phyloP scores from a whole-genome alignment of 2,797 vertebrate species.

The Rhinichthys osculus region DNA sequence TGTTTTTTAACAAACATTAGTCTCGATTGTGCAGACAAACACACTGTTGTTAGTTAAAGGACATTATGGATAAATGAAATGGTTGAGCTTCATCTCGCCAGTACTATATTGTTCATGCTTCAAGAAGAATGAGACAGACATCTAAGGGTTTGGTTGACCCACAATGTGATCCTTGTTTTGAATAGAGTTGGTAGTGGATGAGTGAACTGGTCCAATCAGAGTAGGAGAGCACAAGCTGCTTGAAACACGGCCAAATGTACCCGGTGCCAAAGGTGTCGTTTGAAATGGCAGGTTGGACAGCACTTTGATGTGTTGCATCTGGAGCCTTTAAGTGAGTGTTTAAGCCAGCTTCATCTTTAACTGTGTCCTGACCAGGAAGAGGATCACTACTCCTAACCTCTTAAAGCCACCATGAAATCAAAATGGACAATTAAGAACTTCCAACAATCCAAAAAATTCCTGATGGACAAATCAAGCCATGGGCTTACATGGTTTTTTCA shows the following conservation, averaged over 20 bases:
- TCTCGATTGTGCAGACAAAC: neutral
- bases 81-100: neutral
- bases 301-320: slow-evolving; percentile 46
- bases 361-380: neutral
- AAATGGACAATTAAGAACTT: neutral
- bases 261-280: slow-evolving; percentile 53
- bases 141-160: slow-evolving; percentile 44
- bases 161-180: slow-evolving; percentile 31
- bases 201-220: slow-evolving; percentile 36
- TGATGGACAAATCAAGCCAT: neutral
- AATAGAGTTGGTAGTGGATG: slow-evolving; percentile 23
- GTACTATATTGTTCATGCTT: slow-evolving; percentile 25
- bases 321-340: slow-evolving; percentile 22
- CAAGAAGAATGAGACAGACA: slow-evolving; percentile 41
- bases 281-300: slow-evolving; percentile 41
- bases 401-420: neutral
- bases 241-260: slow-evolving; percentile 49
- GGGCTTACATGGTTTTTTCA: neutral
- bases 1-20: neutral
- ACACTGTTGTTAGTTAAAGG: neutral
- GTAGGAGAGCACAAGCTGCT: slow-evolving; percentile 35
- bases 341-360: slow-evolving; percentile 11
- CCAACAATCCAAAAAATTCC: neutral
- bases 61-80: neutral
- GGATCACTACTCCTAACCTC: neutral